Conservation (phyloP, 2,113 vertebrate genomes). For the Poeciliopsis prolifica region DNA sequence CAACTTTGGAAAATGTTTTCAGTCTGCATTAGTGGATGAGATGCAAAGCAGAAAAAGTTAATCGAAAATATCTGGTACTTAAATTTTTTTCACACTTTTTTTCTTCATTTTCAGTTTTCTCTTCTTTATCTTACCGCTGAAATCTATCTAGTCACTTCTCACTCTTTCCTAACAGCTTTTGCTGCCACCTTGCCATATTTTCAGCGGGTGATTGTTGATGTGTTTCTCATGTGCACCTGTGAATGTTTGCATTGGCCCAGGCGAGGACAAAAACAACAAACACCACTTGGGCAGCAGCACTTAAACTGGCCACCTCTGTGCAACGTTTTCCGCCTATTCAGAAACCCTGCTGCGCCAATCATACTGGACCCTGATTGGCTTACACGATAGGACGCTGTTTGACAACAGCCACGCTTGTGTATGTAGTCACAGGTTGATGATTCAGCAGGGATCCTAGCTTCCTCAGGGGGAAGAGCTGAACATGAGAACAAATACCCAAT, state of each 20-base stretch:
- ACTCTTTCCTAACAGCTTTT: neutral
- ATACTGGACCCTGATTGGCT: constrained; percentile 49
- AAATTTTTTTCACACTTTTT: too few relatives aligned
- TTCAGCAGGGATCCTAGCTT: constrained; percentile 41
- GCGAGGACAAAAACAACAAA: constrained; percentile 36
- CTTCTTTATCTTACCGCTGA: neutral
- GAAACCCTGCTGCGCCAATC: constrained; percentile 42
- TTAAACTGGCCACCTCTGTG: constrained; percentile 13
- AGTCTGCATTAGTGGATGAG: neutral
- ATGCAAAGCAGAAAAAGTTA: neutral
- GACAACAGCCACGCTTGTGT: neutral
- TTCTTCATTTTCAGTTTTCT: too few relatives aligned
- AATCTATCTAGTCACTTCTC: neutral
- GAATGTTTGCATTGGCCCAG: constrained; percentile 29
- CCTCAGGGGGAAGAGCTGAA: constrained; percentile 30
- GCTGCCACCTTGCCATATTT: constrained; percentile 10
- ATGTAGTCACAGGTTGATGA: constrained; percentile 26
- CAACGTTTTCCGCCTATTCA: constrained; percentile 36
- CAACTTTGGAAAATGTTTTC: neutral
- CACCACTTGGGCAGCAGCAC: constrained; percentile 1
- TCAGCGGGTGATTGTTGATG: neutral
- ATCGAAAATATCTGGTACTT: neutral
- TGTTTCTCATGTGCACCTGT: constrained; percentile 13
- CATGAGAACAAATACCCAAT: constrained; percentile 53
- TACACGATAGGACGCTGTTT: constrained; percentile 28